Percentiles rank a stretch among this genome's conserved stretches.
These are phyloP conservation scores for Cydia pomonella DNA, from an alignment of 1,140 invertebrate genomes.

Conservation along the genomic window DNA sequence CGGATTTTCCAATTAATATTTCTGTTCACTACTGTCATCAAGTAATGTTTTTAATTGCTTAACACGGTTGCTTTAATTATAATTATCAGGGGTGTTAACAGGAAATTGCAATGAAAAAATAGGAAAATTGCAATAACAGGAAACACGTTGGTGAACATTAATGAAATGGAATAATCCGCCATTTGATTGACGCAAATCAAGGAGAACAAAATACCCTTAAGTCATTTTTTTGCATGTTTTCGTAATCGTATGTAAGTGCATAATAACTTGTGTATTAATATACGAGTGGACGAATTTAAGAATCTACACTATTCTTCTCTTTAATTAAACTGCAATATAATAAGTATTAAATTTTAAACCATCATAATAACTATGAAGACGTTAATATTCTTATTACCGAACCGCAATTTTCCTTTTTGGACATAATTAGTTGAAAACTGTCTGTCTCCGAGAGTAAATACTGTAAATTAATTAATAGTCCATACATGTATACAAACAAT, in stretches of 20 bases:
- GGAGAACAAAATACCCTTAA: background rate
- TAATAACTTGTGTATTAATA: too few species aligned
- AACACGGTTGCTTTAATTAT: background rate
- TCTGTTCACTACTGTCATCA: background rate
- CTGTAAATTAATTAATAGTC: background rate
- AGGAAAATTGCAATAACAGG: conserved; percentile 5
- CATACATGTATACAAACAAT: conserved; percentile 7
- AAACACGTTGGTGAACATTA: background rate
- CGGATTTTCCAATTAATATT: background rate
- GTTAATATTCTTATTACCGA: background rate
- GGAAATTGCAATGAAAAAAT: background rate
- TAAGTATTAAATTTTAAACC: too few species aligned
- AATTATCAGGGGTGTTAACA: background rate
- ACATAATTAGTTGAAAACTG: background rate
- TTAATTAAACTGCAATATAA: too few species aligned
- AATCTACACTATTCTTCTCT: too few species aligned
- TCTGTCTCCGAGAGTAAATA: background rate
- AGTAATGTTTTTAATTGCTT: background rate
- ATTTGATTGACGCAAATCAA: background rate
- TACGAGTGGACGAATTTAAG: too few species aligned
- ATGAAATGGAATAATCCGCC: background rate
- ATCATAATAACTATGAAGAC: background rate
- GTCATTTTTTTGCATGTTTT: too few species aligned
- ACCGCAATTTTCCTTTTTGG: background rate
- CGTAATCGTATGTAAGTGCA: background rate